A percentile compares a stretch with the other conserved stretches of the same genome.
Conservation (phyloP, 1,140 invertebrate genomes). For the Drosophila littoralis region DNA sequence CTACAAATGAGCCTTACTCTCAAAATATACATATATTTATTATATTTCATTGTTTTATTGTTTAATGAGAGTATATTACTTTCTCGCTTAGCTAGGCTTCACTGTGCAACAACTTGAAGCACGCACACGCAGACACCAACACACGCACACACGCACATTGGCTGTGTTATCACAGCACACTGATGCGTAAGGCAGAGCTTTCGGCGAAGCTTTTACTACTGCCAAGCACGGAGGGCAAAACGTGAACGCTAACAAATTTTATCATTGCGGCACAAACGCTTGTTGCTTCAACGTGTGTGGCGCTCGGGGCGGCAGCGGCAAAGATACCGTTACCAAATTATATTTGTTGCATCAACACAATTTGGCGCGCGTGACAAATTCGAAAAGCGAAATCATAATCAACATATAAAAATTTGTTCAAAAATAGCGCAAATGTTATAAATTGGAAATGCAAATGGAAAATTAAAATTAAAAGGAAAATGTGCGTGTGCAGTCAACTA, state of each 20-base stretch:
- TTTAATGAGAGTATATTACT: background rate
- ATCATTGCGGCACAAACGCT: constrained; percentile 66
- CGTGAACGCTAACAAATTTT: constrained; percentile 48
- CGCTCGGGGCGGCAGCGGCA: background rate
- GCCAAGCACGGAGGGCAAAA: constrained; percentile 19
- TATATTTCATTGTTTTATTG: background rate
- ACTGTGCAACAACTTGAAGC: background rate
- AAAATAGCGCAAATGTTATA: constrained; percentile 1
- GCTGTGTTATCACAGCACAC: constrained; percentile 15
- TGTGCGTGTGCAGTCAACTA: constrained; percentile 13
- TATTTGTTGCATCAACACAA: background rate
- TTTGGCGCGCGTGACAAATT: constrained; percentile 39
- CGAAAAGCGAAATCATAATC: constrained; percentile 1
- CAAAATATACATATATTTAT: too few relatives aligned
- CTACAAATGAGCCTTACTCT: too few relatives aligned
- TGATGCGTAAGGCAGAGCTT: constrained; percentile 16
- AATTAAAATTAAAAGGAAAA: constrained; percentile 7
- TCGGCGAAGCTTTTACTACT: constrained; percentile 38
- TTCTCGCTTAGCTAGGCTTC: background rate
- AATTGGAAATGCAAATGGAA: background rate
- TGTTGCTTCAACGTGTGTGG: constrained; percentile 60
- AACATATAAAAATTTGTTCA: background rate
- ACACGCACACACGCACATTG: constrained; percentile 2
- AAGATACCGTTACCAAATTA: constrained; percentile 23
- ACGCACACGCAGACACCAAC: background rate